Evolutionary conservation across 2,888 invertebrate species (phyloP).

Genomic region (Gandaritis pyraliata): DNA sequence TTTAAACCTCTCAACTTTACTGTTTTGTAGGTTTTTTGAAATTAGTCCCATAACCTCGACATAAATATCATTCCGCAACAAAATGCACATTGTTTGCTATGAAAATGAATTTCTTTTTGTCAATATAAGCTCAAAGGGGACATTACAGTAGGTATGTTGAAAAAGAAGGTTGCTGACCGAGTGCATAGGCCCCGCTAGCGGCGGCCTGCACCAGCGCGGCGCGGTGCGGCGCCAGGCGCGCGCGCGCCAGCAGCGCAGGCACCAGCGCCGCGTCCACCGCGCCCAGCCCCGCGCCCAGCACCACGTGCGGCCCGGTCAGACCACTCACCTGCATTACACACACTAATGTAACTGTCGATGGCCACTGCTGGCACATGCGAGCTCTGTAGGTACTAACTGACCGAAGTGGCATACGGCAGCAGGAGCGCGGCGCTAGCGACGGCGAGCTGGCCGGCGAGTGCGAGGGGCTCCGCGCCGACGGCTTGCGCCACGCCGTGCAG

Average conservation of each 20-base stretch:
- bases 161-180: conserved; percentile 54
- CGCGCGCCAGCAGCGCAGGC: conserved; percentile 63
- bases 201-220: conserved; percentile 74
- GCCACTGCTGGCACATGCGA: too few relatives aligned
- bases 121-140: too few relatives aligned
- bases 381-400: too few relatives aligned
- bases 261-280: conserved; percentile 74
- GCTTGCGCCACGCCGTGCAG: conserved; percentile 58
- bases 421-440: conserved; percentile 60
- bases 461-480: conserved; percentile 62
- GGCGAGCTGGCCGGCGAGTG: conserved; percentile 63
- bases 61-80: too few relatives aligned
- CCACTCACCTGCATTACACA: conserved; percentile 54
- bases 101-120: too few relatives aligned
- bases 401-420: conserved; percentile 59
- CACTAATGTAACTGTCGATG: too few relatives aligned
- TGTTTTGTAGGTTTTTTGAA: too few relatives aligned
- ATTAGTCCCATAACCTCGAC: too few relatives aligned
- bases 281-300: conserved; percentile 71
- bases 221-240: conserved; percentile 53
- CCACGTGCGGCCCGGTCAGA: conserved; percentile 67
- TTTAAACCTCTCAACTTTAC: too few relatives aligned
- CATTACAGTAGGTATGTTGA: too few relatives aligned
- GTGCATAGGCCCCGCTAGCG: conserved; percentile 67
- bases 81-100: too few relatives aligned